These are phyloP conservation scores for Dinocampus coccinellae DNA, from an alignment of 2,888 invertebrate species.

Conservation along the genomic window DNA sequence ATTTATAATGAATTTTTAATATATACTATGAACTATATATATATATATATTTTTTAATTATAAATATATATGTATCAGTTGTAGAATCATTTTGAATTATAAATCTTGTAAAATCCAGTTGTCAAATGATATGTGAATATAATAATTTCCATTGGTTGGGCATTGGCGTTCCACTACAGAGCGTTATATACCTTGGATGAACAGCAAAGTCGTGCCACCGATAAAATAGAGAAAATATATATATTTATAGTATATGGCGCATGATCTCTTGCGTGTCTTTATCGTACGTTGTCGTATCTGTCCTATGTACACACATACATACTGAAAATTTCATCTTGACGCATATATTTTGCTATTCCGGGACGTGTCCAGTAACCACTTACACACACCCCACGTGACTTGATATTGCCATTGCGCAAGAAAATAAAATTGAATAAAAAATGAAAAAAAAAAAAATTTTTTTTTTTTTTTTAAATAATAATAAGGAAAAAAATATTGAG, in stretches of 20 bases:
- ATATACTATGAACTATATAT: not conserved
- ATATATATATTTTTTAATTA: too few relatives aligned
- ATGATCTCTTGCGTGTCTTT: not conserved
- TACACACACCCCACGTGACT: not conserved
- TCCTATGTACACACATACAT: not conserved
- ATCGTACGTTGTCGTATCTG: not conserved
- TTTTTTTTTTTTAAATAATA: too few relatives aligned
- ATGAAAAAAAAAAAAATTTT: not conserved
- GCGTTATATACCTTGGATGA: conserved; percentile 19
- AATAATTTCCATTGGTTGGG: conserved; percentile 35
- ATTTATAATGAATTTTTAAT: conserved; percentile 8
- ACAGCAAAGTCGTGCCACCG: conserved; percentile 24
- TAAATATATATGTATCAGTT: too few relatives aligned
- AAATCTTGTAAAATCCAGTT: conserved; percentile 24
- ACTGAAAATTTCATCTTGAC: conserved; percentile 6
- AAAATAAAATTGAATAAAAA: conserved; percentile 1
- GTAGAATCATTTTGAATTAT: conserved; percentile 20
- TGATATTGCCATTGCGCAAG: not conserved
- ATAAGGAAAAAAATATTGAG: not conserved
- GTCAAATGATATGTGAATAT: conserved; percentile 14
- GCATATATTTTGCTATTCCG: not conserved
- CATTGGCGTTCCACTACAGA: not conserved
- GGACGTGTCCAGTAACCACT: not conserved
- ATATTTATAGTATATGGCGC: not conserved
- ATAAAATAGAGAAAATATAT: conserved; percentile 7